Conservation (phyloP, 2,797 vertebrate genomes). For the Pitangus sulphuratus region DNA sequence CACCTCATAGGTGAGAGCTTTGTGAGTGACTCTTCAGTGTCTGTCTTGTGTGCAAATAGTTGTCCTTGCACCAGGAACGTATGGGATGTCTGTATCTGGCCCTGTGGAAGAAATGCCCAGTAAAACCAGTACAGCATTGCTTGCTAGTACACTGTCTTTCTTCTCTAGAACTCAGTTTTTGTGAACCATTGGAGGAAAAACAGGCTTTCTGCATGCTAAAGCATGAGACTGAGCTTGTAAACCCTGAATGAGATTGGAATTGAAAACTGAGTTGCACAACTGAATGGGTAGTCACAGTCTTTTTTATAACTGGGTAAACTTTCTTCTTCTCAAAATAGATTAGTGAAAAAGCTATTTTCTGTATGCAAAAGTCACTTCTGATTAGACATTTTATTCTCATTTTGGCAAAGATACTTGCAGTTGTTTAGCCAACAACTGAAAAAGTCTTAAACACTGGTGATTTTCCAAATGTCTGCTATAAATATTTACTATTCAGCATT, state of each 20-base stretch:
- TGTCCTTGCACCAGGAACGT: background rate
- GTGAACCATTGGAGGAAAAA: background rate
- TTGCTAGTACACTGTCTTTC: background rate
- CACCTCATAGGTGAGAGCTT: background rate
- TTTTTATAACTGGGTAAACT: background rate
- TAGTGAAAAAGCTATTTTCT: background rate
- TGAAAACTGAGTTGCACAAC: background rate
- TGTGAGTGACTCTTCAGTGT: background rate
- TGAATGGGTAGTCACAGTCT: background rate
- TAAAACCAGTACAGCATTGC: background rate
- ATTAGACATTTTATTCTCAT: background rate
- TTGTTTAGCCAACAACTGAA: constrained; percentile 31
- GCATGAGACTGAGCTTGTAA: background rate
- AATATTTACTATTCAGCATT: background rate
- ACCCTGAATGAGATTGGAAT: background rate
- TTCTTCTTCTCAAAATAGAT: background rate
- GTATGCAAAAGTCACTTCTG: background rate
- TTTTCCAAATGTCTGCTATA: background rate
- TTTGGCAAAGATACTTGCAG: constrained; percentile 18
- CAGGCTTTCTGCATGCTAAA: background rate
- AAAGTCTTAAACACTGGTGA: background rate
- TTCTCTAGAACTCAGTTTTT: background rate
- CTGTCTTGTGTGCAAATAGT: background rate
- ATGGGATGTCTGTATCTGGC: background rate
- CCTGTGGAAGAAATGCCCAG: background rate